Percentiles rank a stretch among this genome's conserved stretches.
Conservation (phyloP, 2,797 vertebrate species). For the Chrysocyon brachyurus region DNA sequence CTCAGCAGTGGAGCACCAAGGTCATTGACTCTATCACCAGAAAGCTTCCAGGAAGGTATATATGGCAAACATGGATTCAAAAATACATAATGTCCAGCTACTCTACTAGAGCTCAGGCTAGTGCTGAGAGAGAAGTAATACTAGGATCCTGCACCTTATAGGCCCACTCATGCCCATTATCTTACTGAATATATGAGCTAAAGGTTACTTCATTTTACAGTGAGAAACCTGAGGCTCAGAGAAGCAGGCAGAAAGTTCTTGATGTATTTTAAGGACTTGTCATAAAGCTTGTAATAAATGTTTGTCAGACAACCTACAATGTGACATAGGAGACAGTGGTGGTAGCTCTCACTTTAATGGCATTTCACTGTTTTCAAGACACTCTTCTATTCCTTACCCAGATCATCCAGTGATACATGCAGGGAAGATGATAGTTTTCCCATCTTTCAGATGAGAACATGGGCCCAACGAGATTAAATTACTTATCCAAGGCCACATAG, state of each 20-base stretch:
- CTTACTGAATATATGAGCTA: neutral
- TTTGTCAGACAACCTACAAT: neutral
- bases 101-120: neutral
- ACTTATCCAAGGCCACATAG: neutral
- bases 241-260: neutral
- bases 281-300: neutral
- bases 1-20: neutral
- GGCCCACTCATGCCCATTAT: neutral
- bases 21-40: neutral
- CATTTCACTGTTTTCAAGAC: neutral
- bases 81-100: neutral
- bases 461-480: neutral
- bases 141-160: neutral
- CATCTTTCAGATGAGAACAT: neutral
- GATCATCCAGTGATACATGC: neutral
- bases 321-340: neutral
- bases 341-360: neutral
- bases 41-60: neutral
- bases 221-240: neutral
- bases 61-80: neutral
- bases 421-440: neutral
- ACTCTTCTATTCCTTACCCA: neutral
- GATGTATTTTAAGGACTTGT: neutral
- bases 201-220: neutral
- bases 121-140: neutral